Evolutionary conservation across 1,140 invertebrate species (phyloP).

Genomic region (Zaprionus ornatus): DNA sequence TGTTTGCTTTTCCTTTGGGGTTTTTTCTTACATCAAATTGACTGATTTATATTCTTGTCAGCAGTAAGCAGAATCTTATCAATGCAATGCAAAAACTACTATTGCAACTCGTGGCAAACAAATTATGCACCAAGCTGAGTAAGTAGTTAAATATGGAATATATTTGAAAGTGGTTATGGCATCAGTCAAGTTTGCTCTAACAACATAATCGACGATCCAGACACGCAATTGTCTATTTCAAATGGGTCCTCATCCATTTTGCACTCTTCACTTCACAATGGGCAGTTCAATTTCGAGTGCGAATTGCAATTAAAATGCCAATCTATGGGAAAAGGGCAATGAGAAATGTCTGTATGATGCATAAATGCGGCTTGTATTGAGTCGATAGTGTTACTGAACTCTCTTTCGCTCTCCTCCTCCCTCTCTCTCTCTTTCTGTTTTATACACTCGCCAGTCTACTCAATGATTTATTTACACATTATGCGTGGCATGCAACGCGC

Average conservation of each 20-base stretch:
- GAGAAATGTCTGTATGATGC: slow-evolving; percentile 25
- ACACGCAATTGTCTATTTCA: not conserved
- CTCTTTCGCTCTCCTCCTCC: not conserved
- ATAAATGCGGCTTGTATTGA: slow-evolving; percentile 40
- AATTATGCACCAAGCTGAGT: no score
- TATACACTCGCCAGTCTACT: no score
- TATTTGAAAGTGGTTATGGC: not conserved
- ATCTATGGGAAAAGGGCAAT: slow-evolving; percentile 46
- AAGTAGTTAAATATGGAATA: no score
- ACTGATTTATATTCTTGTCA: slow-evolving; percentile 9
- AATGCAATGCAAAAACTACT: not conserved
- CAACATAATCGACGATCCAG: not conserved
- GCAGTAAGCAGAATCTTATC: not conserved
- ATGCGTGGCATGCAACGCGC: slow-evolving; percentile 13
- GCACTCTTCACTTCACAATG: not conserved
- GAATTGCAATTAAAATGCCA: slow-evolving; percentile 68
- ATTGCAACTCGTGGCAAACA: not conserved
- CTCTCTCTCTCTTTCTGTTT: not conserved
- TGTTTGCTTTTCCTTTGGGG: not conserved
- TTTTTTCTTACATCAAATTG: slow-evolving; percentile 3
- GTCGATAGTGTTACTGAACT: slow-evolving; percentile 22
- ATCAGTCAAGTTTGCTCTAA: not conserved
- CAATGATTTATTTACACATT: slow-evolving; percentile 39
- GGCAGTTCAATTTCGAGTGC: slow-evolving; percentile 24
- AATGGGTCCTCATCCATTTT: not conserved